Percentiles rank a stretch among this genome's conserved stretches.
phyloP scores from a whole-genome alignment of 2,797 vertebrate genomes.

The Perodicticus potto region DNA sequence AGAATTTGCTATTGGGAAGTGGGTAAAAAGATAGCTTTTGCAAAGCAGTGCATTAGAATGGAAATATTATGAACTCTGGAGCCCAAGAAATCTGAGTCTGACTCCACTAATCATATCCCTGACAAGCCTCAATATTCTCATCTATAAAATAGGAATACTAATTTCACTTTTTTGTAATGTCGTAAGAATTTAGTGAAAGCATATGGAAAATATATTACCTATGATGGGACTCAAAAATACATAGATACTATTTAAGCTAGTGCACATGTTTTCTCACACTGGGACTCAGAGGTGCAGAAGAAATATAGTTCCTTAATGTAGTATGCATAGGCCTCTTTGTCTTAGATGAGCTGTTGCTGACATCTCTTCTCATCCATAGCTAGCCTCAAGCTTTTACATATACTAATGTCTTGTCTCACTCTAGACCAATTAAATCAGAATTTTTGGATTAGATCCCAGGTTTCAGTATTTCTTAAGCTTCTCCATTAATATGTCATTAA shows the following conservation, averaged over 20 bases:
- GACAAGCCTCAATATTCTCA: not conserved
- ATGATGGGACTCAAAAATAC: not conserved
- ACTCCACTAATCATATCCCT: not conserved
- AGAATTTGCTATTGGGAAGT: not conserved
- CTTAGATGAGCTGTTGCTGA: not conserved
- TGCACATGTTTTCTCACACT: not conserved
- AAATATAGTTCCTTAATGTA: not conserved
- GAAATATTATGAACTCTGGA: not conserved
- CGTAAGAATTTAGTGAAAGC: constrained; percentile 10
- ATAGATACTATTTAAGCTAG: not conserved
- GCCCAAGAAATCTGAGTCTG: constrained; percentile 6
- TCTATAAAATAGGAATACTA: constrained; percentile 1
- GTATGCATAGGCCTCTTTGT: too few relatives aligned
- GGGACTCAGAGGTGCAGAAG: not conserved
- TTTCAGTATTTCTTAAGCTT: not conserved
- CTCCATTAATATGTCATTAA: not conserved
- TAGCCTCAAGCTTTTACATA: not conserved
- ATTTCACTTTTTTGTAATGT: not conserved
- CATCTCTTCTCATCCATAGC: not conserved
- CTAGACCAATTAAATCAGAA: not conserved
- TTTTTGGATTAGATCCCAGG: not conserved
- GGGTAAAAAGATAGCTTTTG: not conserved
- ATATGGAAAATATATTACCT: not conserved
- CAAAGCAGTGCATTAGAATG: not conserved
- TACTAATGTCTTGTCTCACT: not conserved